Evolutionary conservation across 2,888 invertebrate genomes (phyloP).

Genomic region (Eilema caniola): DNA sequence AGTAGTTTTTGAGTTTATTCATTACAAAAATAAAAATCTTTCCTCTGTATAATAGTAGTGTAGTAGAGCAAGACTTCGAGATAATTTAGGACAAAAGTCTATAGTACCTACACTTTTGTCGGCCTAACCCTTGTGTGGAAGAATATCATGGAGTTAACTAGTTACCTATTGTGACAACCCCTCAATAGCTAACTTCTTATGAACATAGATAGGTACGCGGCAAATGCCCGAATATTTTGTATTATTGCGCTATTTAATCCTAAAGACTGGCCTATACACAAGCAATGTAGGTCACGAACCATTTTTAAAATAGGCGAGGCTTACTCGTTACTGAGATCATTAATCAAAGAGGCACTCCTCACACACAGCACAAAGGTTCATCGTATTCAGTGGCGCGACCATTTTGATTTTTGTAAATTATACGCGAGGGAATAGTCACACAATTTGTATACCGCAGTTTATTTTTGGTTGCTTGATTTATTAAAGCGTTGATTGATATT

Average conservation of each 20-base stretch:
- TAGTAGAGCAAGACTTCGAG: too few species aligned
- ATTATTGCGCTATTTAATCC: slow-evolving; percentile 7
- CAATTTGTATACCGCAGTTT: not conserved
- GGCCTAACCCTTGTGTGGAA: too few species aligned
- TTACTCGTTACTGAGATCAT: slow-evolving; percentile 32
- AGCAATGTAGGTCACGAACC: slow-evolving; percentile 10
- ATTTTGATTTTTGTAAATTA: slow-evolving; percentile 23
- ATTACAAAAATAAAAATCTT: too few species aligned
- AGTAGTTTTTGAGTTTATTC: too few species aligned
- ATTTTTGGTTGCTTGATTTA: slow-evolving; percentile 5
- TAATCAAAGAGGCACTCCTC: slow-evolving; percentile 43
- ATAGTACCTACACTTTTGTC: too few species aligned
- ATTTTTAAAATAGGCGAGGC: slow-evolving; percentile 21
- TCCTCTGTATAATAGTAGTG: too few species aligned
- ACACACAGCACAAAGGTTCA: slow-evolving; percentile 21
- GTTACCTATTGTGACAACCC: not conserved
- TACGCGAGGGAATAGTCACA: not conserved
- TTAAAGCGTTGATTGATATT: slow-evolving; percentile 4
- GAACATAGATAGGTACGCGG: not conserved
- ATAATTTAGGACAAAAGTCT: too few species aligned
- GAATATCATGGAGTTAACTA: not conserved
- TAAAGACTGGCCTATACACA: not conserved
- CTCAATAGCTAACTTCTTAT: not conserved
- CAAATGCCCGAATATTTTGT: slow-evolving; percentile 1
- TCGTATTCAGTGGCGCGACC: slow-evolving; percentile 19